Evolutionary conservation across 2,113 vertebrate genomes (phyloP).

Genomic region (Malurus melanocephalus): DNA sequence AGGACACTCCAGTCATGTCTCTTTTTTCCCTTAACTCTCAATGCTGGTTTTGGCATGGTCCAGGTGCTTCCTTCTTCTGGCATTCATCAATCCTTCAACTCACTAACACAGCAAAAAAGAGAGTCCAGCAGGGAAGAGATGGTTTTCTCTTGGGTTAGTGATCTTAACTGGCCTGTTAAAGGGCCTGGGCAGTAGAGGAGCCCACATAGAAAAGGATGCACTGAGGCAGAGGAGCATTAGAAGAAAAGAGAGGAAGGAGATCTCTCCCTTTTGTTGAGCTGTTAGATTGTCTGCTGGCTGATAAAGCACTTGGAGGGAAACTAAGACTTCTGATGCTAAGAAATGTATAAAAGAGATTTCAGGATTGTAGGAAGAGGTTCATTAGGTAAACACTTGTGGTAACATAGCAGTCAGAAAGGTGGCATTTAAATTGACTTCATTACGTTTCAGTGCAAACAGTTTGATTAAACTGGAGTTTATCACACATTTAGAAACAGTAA

Average conservation of each 20-base stretch:
- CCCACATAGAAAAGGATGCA: background rate
- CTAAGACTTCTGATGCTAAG: background rate
- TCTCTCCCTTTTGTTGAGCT: background rate
- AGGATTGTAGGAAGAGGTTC: background rate
- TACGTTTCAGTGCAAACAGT: slow-evolving; percentile 11
- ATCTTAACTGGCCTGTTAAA: background rate
- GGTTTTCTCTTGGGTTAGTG: background rate
- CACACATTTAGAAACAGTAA: background rate
- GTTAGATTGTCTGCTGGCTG: background rate
- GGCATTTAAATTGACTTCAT: background rate
- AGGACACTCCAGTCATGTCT: background rate
- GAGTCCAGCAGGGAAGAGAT: background rate
- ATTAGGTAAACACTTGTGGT: background rate
- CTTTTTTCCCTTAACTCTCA: background rate
- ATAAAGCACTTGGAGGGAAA: background rate
- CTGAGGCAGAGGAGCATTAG: background rate
- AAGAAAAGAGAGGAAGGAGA: background rate
- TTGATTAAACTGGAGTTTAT: slow-evolving; percentile 8
- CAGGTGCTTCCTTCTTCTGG: background rate
- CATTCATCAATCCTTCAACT: background rate
- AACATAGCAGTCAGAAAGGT: background rate
- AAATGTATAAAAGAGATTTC: background rate
- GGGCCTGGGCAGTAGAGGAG: background rate
- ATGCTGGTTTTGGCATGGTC: background rate
- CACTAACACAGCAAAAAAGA: background rate